A percentile compares a stretch with the other conserved stretches of the same genome.
These are phyloP conservation scores for Brachyistius frenatus DNA, from an alignment of 2,113 vertebrate genomes.

Conservation along the genomic window DNA sequence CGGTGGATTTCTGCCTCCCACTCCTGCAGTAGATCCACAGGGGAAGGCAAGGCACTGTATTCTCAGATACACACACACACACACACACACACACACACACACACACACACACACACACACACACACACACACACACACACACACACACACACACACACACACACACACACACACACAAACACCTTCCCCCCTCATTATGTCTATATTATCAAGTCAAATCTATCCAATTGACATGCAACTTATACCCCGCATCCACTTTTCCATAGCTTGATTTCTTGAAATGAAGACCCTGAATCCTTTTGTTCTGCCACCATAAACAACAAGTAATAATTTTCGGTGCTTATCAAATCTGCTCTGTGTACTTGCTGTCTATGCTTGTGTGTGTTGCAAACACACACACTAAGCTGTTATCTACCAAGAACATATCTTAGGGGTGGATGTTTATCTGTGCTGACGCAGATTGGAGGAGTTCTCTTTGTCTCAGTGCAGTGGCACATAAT, in stretches of 20 bases:
- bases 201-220: conserved; percentile 68
- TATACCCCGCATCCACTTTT: conserved; percentile 63
- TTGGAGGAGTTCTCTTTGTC: conserved; percentile 74
- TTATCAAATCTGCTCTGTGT: conserved; percentile 69
- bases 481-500: conserved; percentile 70
- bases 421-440: conserved; percentile 82
- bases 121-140: conserved; percentile 6
- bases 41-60: conserved; percentile 42
- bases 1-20: conserved; percentile 54
- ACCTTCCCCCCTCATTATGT: conserved; percentile 55
- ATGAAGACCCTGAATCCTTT: conserved; percentile 80
- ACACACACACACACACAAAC: conserved; percentile 39
- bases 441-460: conserved; percentile 80
- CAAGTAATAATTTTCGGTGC: conserved; percentile 74
- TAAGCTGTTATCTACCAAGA: conserved; percentile 75
- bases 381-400: conserved; percentile 47
- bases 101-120: conserved; percentile 39
- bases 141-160: conserved; percentile 21
- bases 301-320: conserved; percentile 78
- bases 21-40: conserved; percentile 43
- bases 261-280: conserved; percentile 74
- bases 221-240: conserved; percentile 66
- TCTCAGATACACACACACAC: conserved; percentile 35
- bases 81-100: conserved; percentile 27
- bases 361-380: conserved; percentile 37